Conservation (phyloP, 2,888 invertebrate species). For the Leptinotarsa tumamoca region DNA sequence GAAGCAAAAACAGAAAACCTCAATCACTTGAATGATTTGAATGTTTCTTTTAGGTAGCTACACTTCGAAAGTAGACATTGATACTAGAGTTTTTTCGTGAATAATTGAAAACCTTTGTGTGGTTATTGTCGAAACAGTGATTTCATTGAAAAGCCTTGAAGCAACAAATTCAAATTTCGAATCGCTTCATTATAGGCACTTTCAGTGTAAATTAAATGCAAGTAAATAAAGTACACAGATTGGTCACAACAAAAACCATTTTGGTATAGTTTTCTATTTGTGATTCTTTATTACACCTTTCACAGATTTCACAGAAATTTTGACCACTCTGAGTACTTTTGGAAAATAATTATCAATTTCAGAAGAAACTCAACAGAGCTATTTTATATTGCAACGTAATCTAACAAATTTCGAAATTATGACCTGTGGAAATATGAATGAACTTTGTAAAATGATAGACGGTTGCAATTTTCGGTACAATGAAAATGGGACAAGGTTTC, state of each 20-base stretch:
- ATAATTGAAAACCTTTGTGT: no score
- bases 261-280: no score
- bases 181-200: slow-evolving; percentile 30
- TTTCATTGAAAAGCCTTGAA: background rate
- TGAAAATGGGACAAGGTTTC: background rate
- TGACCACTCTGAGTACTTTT: background rate
- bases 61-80: no score
- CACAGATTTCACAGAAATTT: background rate
- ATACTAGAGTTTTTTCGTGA: no score
- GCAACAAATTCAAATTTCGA: background rate
- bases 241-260: background rate
- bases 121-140: background rate
- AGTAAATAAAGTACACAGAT: slow-evolving; percentile 20
- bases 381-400: background rate
- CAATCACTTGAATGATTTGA: no score
- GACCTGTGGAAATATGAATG: background rate
- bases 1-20: no score
- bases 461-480: background rate
- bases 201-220: slow-evolving; percentile 21
- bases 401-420: background rate
- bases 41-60: no score
- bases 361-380: background rate
- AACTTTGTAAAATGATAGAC: background rate
- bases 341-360: background rate
- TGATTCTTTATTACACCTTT: no score